These are phyloP conservation scores for Furcifer pardalis DNA, from an alignment of 2,797 vertebrate genomes.

Conservation along the genomic window DNA sequence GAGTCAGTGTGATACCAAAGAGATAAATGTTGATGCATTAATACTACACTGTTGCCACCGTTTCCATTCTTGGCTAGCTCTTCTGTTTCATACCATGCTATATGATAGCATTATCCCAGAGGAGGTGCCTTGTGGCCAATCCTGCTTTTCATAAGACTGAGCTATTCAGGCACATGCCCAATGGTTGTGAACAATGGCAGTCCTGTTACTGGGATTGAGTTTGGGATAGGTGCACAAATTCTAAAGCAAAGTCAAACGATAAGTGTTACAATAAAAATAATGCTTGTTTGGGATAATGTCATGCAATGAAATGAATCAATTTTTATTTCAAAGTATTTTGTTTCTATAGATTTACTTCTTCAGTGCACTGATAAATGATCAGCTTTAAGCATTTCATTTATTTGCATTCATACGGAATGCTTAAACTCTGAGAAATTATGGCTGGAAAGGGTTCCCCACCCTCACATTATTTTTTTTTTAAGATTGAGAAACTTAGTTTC, in stretches of 20 bases:
- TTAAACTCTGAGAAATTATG: slow-evolving; percentile 14
- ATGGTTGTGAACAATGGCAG: background rate
- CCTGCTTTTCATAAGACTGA: background rate
- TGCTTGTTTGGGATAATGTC: slow-evolving; percentile 8
- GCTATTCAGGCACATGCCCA: no score
- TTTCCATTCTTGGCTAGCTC: background rate
- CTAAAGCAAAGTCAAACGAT: background rate
- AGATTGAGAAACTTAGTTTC: slow-evolving; percentile 10
- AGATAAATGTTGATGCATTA: background rate
- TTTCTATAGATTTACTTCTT: slow-evolving; percentile 30
- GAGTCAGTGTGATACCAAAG: background rate
- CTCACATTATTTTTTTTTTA: slow-evolving; percentile 4
- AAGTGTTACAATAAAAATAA: background rate
- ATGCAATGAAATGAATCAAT: slow-evolving; percentile 6
- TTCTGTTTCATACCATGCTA: background rate
- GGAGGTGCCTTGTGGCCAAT: background rate
- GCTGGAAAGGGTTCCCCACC: background rate
- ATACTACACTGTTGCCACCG: background rate
- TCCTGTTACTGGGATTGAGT: background rate
- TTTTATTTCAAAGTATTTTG: slow-evolving; percentile 30
- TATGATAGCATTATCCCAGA: background rate
- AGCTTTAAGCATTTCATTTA: slow-evolving; percentile 11
- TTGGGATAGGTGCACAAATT: background rate
- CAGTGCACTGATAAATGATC: slow-evolving; percentile 26
- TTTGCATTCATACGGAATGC: slow-evolving; percentile 4